Evolutionary conservation across 2,888 invertebrate species (phyloP).

Genomic region (Eurytoma adleriae): DNA sequence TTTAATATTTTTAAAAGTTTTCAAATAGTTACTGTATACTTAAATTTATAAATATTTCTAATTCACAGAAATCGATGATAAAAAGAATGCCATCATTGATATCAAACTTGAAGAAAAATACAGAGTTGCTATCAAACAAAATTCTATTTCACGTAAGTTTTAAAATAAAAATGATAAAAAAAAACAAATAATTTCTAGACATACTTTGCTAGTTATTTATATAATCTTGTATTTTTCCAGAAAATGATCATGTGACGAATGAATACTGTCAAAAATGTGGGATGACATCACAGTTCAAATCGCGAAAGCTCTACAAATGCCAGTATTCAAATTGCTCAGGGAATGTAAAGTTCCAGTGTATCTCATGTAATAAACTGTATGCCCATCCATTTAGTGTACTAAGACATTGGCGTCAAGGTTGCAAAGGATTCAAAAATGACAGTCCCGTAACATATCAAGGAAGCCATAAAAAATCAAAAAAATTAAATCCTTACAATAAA

Average conservation of each 20-base stretch:
- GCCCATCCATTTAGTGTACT: neutral
- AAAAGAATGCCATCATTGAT: neutral
- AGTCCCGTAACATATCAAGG: neutral
- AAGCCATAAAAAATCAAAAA: neutral
- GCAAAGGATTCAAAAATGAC: neutral
- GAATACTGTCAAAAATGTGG: neutral
- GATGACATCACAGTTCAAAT: neutral
- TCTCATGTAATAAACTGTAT: neutral
- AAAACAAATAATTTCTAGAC: too few relatives aligned
- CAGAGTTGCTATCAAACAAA: neutral
- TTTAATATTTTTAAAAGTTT: too few relatives aligned
- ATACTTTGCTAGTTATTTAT: too few relatives aligned
- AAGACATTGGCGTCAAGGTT: neutral
- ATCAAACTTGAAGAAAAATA: slow-evolving; percentile 7
- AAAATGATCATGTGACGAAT: neutral
- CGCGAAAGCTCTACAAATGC: neutral
- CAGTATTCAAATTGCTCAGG: neutral
- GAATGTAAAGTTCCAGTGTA: slow-evolving; percentile 1
- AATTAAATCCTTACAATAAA: slow-evolving; percentile 3
- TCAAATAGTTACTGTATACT: neutral
- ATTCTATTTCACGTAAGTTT: neutral
- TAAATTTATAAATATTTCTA: neutral
- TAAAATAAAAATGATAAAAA: neutral
- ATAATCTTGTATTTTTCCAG: neutral
- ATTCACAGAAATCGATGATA: neutral